These are phyloP conservation scores for Sebastes iracundus DNA, from an alignment of 2,797 vertebrate genomes.

Conservation along the genomic window DNA sequence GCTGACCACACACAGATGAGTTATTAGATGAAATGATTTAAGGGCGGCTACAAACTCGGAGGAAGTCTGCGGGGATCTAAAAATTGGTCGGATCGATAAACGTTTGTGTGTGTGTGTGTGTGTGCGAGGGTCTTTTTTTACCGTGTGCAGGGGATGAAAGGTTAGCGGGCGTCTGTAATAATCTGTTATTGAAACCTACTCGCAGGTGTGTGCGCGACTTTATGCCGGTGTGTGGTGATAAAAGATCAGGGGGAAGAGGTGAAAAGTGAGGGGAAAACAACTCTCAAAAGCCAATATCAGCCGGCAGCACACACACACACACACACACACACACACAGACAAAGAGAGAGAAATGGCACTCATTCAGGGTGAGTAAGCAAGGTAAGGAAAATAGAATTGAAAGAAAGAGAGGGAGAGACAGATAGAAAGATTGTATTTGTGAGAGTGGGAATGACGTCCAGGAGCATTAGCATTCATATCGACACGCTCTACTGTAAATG, in stretches of 20 bases:
- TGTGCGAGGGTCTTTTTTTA: not conserved
- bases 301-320: not conserved
- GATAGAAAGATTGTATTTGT: conserved; percentile 35
- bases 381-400: conserved; percentile 32
- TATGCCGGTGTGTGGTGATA: conserved; percentile 30
- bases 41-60: conserved; percentile 49
- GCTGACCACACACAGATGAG: conserved; percentile 63
- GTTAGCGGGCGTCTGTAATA: conserved; percentile 64
- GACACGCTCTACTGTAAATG: conserved; percentile 65
- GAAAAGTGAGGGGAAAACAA: conserved; percentile 58
- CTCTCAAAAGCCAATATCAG: conserved; percentile 59
- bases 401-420: not conserved
- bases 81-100: conserved; percentile 58
- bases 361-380: conserved; percentile 36
- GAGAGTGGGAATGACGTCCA: conserved; percentile 21
- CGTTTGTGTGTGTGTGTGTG: not conserved
- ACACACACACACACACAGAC: not conserved
- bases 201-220: conserved; percentile 1
- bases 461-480: conserved; percentile 61
- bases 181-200: conserved; percentile 65
- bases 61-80: conserved; percentile 32
- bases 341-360: conserved; percentile 11
- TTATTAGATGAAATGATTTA: conserved; percentile 69
- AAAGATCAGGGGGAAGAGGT: conserved; percentile 65
- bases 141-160: conserved; percentile 48